Evolutionary conservation across 2,888 invertebrate species (phyloP), one percentile per base, ranked within the genome.

Genomic region (Actias luna): DNA sequence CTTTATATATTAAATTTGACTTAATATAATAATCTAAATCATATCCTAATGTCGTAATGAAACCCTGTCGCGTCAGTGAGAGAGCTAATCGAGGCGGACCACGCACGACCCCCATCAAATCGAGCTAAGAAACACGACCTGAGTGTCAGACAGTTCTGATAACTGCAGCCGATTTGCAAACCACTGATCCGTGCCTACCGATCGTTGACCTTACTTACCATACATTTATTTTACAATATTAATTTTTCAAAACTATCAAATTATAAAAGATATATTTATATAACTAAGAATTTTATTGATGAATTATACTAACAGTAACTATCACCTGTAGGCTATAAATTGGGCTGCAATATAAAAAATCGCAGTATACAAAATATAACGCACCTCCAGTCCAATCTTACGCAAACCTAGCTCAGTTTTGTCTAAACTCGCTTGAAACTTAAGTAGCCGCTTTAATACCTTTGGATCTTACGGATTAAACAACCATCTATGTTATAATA

Each of bases 91-190:
- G 85, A 83, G 80, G 76, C 78, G 69, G 73, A 72, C 82, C 89
- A 89, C 83, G 81, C 88, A 79, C 81, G 83, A 89, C 90, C 90
- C 85, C 81, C 83, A 81, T 91, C 89, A 89, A 81, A 84, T 82
- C 78, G 79, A 73, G 74, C 80, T 77, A 80, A 84, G 80, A 80
- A 83, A 84, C 83, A 80, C 79, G 82, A 77, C 74, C 81, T 75
- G 80, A 79, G 79, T 87, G 84, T 87, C 86, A 80, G 74, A 64
- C 66, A 66, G 72, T 66, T 68, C 73, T 73, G 87, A 87, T 87
- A 87, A 81, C 82, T 78, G 74, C 71, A 72, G 62, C 69, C 66
- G 63, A 65, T 52, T 60, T 64, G 10, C 29, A 29, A n/a, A 27
- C 55, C 57, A 60, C 61, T 63, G 62, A 59, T 31, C 52, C 16